phyloP scores from a whole-genome alignment of 2,888 invertebrate species.

The Caenorhabditis panamensis region DNA sequence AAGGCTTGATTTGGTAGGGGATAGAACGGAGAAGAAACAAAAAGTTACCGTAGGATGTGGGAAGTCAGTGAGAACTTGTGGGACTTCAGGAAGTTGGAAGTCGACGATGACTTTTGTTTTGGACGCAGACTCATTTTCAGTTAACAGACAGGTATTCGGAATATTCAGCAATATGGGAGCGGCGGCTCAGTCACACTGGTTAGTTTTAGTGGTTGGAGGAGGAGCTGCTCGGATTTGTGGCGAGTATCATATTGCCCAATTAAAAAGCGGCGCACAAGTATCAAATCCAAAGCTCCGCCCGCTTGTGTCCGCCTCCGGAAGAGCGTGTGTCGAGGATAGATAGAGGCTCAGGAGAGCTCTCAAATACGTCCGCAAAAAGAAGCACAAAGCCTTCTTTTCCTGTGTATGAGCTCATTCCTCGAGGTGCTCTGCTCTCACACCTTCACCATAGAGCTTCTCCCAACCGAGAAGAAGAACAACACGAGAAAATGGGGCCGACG shows the following conservation, averaged over 20 bases:
- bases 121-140: conserved; percentile 54
- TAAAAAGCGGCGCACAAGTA: conserved; percentile 59
- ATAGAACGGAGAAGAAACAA: background rate
- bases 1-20: background rate
- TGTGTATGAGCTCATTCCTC: conserved; percentile 14
- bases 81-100: conserved; percentile 56
- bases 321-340: conserved; percentile 4
- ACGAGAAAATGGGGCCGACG: conserved; percentile 12
- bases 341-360: conserved; percentile 26
- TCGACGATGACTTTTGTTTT: conserved; percentile 55
- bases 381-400: conserved; percentile 34
- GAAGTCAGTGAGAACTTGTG: conserved; percentile 60
- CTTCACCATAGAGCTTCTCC: conserved; percentile 3
- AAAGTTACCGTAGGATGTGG: conserved; percentile 49
- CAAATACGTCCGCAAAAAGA: conserved; percentile 9
- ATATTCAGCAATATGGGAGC: too few species aligned
- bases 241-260: conserved; percentile 63
- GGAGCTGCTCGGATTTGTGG: conserved; percentile 51
- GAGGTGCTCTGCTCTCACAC: conserved; percentile 45
- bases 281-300: conserved; percentile 40
- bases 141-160: background rate
- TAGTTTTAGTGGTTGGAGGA: conserved; percentile 23
- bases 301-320: conserved; percentile 33
- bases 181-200: background rate
- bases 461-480: conserved; percentile 25